Conservation (phyloP, 2,113 vertebrate genomes). For the Hippocampus comes region DNA sequence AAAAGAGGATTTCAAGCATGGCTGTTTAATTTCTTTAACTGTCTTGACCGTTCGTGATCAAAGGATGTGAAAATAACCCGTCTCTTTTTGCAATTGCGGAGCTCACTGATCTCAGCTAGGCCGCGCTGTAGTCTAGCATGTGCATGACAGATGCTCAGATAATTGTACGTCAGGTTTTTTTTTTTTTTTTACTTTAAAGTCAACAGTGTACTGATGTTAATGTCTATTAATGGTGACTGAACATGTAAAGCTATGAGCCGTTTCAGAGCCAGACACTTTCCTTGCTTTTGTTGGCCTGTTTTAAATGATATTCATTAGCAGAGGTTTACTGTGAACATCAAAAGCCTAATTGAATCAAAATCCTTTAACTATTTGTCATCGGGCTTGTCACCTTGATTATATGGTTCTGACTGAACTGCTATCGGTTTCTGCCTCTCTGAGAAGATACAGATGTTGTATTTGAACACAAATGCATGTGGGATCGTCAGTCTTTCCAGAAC, state of each 20-base stretch:
- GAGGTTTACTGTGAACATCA: background rate
- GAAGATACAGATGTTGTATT: background rate
- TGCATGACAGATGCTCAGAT: background rate
- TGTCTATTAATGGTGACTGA: background rate
- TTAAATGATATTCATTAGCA: background rate
- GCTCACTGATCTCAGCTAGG: background rate
- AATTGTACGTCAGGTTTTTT: background rate
- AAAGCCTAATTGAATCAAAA: background rate
- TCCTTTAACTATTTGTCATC: background rate
- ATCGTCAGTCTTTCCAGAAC: constrained; percentile 12
- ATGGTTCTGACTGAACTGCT: background rate
- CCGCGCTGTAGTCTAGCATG: background rate
- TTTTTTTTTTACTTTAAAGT: background rate
- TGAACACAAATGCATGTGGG: constrained; percentile 7
- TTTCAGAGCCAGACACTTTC: background rate
- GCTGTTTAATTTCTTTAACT: no score
- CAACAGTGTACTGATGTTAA: background rate
- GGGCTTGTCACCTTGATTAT: background rate
- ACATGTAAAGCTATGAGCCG: background rate
- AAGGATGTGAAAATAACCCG: no score
- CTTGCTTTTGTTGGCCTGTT: background rate
- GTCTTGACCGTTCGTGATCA: no score
- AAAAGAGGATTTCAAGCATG: no score
- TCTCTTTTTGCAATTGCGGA: background rate
- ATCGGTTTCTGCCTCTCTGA: background rate